Evolutionary conservation across 2,888 invertebrate species (phyloP).

Genomic region (Halictus ligatus): DNA sequence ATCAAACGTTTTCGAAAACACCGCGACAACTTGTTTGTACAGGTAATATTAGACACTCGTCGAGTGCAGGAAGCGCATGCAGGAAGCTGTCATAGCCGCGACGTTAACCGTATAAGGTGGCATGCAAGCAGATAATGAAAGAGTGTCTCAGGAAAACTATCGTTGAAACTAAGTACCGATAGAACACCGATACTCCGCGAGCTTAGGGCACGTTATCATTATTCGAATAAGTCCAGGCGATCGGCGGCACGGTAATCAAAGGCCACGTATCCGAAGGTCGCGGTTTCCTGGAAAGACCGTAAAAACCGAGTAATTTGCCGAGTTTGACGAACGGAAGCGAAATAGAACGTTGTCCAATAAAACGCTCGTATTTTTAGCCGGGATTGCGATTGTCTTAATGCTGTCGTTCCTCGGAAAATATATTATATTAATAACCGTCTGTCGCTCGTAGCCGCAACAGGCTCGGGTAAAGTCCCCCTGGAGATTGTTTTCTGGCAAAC

Average conservation of each 20-base stretch:
- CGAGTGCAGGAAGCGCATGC: neutral
- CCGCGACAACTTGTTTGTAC: neutral
- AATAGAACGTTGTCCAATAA: neutral
- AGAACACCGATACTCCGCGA: neutral
- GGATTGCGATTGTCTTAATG: slow-evolving; percentile 26
- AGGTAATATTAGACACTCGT: neutral
- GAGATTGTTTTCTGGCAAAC: slow-evolving; percentile 53
- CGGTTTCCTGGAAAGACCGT: slow-evolving; percentile 48
- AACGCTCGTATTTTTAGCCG: slow-evolving; percentile 25
- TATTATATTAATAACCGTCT: slow-evolving; percentile 53
- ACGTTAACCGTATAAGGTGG: slow-evolving; percentile 3
- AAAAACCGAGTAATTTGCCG: slow-evolving; percentile 48
- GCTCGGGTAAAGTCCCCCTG: slow-evolving; percentile 14
- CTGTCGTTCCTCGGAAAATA: neutral
- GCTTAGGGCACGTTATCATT: slow-evolving; percentile 41
- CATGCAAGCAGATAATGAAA: slow-evolving; percentile 31
- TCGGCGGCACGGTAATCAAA: slow-evolving; percentile 15
- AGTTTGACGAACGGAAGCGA: neutral
- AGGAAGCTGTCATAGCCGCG: neutral
- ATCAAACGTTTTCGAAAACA: neutral
- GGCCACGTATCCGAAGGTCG: slow-evolving; percentile 4
- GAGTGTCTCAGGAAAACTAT: slow-evolving; percentile 31
- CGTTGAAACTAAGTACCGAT: slow-evolving; percentile 41
- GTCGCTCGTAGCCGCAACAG: slow-evolving; percentile 20
- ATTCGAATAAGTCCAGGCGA: slow-evolving; percentile 41